These are phyloP conservation scores for Nymphalis urticae DNA, from an alignment of 2,888 invertebrate genomes.

Conservation along the genomic window DNA sequence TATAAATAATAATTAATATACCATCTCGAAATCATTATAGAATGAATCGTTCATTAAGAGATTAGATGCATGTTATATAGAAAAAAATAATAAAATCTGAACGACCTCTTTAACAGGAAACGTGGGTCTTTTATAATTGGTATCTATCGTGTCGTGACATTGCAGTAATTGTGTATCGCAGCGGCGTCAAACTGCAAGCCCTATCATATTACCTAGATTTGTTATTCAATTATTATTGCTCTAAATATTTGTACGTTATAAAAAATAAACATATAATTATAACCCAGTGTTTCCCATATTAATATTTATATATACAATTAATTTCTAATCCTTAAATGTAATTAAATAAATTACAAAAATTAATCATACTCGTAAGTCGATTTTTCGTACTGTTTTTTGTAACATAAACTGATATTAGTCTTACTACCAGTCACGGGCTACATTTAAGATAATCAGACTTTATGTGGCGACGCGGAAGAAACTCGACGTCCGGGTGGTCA, in stretches of 20 bases:
- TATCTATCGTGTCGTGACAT: slow-evolving; percentile 46
- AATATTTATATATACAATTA: too few species aligned
- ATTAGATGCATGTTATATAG: slow-evolving; percentile 47
- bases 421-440: slow-evolving; percentile 20
- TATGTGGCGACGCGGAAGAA: slow-evolving; percentile 32
- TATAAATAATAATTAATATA: slow-evolving; percentile 18
- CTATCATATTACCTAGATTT: slow-evolving; percentile 39
- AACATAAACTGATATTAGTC: slow-evolving; percentile 21
- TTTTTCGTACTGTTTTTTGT: slow-evolving; percentile 13
- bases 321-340: too few species aligned
- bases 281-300: too few species aligned
- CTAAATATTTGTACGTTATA: slow-evolving; percentile 19
- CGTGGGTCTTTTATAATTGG: slow-evolving; percentile 43
- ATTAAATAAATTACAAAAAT: too few species aligned
- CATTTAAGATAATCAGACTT: slow-evolving; percentile 24
- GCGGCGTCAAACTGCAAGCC: slow-evolving; percentile 34
- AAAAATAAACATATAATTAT: too few species aligned
- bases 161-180: slow-evolving; percentile 38
- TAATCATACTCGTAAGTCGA: neutral
- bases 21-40: slow-evolving; percentile 9
- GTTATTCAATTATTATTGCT: slow-evolving; percentile 32
- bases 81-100: slow-evolving; percentile 45
- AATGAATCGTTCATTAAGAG: slow-evolving; percentile 22
- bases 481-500: slow-evolving; percentile 21
- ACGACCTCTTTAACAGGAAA: slow-evolving; percentile 51